Evolutionary conservation across 2,113 vertebrate genomes (phyloP), one percentile per base, ranked within the genome.

Genomic region (Pterocles orientalis): DNA sequence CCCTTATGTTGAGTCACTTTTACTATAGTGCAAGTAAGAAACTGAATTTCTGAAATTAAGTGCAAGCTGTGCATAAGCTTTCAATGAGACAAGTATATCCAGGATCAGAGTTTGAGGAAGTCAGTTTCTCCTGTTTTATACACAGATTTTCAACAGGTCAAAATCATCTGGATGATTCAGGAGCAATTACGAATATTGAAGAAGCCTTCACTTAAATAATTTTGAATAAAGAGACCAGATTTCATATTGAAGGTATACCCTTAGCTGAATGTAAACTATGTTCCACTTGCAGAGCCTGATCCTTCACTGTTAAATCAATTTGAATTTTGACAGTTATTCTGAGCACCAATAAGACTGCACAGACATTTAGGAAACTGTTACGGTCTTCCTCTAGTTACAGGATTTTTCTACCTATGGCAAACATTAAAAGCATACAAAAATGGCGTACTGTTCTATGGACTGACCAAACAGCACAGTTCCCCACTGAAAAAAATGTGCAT

Each of bases 371-470:
- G 48, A 94, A 80, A 62, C n/a, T 79, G n/a, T 50, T 65, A 80
- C 0, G 3, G 29, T 78, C 60, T 82, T 94, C 41, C 36, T 80
- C 21, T 60, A 64, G 25, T 72, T 96, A 70, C 28, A 73, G 69
- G 14, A 8, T 0, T 18, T 48, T 82, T 95, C 86, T 77, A 86
- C 53, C 34, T 23, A 57, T 12, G 8, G 36, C 61, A 92, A 92
- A 86, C 50, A 86, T 33, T 60, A 82, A 92, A 82, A 95, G 61
- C 39, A 65, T 45, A 25, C 53, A 81, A 94, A 96, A 92, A 88
- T 43, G 81, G 64, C 7, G 1, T 13, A 54, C 33, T 61, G 66
- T 75, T 95, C 66, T 20, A 31, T 7, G 19, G 39, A 82, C 86
- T 82, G 58, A 90, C 62, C 90, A 68, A 95, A 87, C 53, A 87